Evolutionary conservation across 2,888 invertebrate species (phyloP).

Genomic region (Torymus auratus): DNA sequence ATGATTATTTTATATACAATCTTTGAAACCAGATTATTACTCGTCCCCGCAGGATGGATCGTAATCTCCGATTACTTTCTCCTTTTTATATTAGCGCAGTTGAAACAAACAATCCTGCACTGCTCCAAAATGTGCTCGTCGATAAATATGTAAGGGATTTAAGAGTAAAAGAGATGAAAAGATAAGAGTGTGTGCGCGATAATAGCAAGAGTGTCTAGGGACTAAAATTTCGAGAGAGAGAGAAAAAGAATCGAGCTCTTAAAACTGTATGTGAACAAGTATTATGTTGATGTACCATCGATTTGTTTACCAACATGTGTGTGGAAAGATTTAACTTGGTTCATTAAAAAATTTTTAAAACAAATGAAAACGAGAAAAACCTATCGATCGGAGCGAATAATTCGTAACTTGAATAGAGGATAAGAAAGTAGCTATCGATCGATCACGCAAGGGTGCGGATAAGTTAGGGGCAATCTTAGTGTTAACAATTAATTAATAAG

Average conservation of each 20-base stretch:
- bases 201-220: slow-evolving; percentile 53
- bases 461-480: slow-evolving; percentile 58
- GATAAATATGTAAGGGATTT: slow-evolving; percentile 41
- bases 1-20: slow-evolving; percentile 24
- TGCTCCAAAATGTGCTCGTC: slow-evolving; percentile 40
- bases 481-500: slow-evolving; percentile 57
- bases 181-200: slow-evolving; percentile 50
- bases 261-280: slow-evolving; percentile 48
- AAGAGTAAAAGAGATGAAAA: slow-evolving; percentile 50
- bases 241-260: slow-evolving; percentile 46
- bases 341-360: slow-evolving; percentile 46
- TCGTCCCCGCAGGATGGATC: slow-evolving; percentile 23
- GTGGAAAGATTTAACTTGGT: slow-evolving; percentile 50
- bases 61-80: slow-evolving; percentile 21
- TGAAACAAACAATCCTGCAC: slow-evolving; percentile 43
- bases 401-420: slow-evolving; percentile 50
- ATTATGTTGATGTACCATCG: slow-evolving; percentile 53
- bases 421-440: slow-evolving; percentile 47
- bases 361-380: slow-evolving; percentile 8
- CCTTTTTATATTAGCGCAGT: slow-evolving; percentile 36
- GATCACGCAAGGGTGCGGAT: slow-evolving; percentile 56
- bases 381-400: slow-evolving; percentile 40
- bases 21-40: slow-evolving; percentile 16
- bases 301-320: slow-evolving; percentile 52
- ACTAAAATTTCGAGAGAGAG: slow-evolving; percentile 42